phyloP scores from a whole-genome alignment of 37 sponge, comb jelly and placozoan genomes.

The Aphrocallistes beatrix region DNA sequence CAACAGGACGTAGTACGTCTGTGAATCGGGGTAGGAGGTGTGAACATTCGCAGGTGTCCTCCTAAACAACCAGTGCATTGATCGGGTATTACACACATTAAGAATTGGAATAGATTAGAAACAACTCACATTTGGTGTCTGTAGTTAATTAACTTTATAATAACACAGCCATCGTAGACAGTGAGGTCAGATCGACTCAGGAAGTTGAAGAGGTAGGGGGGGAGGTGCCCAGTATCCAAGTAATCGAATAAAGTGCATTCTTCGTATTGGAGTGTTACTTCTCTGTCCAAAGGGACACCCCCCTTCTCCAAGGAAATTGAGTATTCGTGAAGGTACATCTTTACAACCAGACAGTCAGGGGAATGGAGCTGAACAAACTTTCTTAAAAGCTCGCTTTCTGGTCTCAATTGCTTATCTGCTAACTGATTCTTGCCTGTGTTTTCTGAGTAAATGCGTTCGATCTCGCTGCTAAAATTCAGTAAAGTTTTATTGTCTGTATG shows the following conservation, averaged over 20 bases:
- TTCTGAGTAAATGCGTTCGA: conserved; percentile 5
- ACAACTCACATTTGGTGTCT: neutral
- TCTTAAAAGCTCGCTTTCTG: neutral
- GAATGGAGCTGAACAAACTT: conserved; percentile 3
- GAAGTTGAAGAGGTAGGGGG: neutral
- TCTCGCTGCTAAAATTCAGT: neutral
- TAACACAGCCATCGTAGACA: conserved; percentile 6
- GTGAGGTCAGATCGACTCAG: neutral
- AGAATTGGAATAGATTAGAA: too few species aligned
- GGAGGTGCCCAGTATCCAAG: neutral
- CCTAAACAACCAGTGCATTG: neutral
- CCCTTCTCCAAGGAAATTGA: neutral
- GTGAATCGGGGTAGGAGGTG: neutral
- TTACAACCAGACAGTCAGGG: neutral
- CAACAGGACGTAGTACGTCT: neutral
- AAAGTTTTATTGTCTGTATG: neutral
- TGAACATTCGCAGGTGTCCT: neutral
- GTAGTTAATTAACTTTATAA: neutral
- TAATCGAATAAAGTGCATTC: conserved; percentile 2
- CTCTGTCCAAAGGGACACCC: neutral
- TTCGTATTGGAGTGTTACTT: neutral
- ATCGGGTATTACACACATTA: neutral
- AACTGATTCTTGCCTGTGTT: neutral
- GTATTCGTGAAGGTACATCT: neutral
- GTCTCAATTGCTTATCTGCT: neutral